Base-by-base conservation (phyloP, 1,140 invertebrate species). In the Eupeodes corollae region DNA sequence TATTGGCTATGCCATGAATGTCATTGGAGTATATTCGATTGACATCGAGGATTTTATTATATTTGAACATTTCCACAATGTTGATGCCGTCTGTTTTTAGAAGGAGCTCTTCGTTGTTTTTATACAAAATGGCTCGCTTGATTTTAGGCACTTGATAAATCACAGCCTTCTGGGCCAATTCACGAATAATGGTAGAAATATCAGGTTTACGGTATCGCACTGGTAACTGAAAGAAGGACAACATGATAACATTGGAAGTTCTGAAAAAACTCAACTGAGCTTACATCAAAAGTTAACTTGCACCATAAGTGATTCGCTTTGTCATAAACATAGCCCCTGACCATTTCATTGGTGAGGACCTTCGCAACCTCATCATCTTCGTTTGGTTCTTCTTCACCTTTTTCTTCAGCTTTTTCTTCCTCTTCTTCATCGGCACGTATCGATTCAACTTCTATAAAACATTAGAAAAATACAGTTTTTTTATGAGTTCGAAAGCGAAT, bases 81-180 rank as follows among this genome's bases (percentile, higher is more conserved):
- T 98, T 98, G 13, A 97, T 86, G 5, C 95, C 95, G 61, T 98
- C 93, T 1, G 94, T 98, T 68, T 91, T 91, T 1, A 95, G 68
- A 41, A 83, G 76, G 41, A 81, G 70, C 18, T 76, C 70, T 44
- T 77, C 61, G 19, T 67, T 61, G 43, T 71, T 73, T 75, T 79
- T 74, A 52, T 78, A 82, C 3, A 77, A 80, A 47, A 96, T 88
- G 3, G 89, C 90, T 44, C 84, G 75, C 61, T 82, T 88, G 37
- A 98, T 93, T 30, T 80, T 75, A 9, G 80, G 78, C 1, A 88
- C 80, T 71, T 93, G 79, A 64, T 84, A 80, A 6, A 98, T 76
- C 5, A 95, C 73, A 31, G 84, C 79, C 59, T 78, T 83, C 18
- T 65, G 69, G 0, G 88, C 84, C n/a, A 82, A 75, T 30, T 80